Base-by-base conservation (phyloP, 2,888 invertebrate genomes). In the Drymonia ruficornis region DNA sequence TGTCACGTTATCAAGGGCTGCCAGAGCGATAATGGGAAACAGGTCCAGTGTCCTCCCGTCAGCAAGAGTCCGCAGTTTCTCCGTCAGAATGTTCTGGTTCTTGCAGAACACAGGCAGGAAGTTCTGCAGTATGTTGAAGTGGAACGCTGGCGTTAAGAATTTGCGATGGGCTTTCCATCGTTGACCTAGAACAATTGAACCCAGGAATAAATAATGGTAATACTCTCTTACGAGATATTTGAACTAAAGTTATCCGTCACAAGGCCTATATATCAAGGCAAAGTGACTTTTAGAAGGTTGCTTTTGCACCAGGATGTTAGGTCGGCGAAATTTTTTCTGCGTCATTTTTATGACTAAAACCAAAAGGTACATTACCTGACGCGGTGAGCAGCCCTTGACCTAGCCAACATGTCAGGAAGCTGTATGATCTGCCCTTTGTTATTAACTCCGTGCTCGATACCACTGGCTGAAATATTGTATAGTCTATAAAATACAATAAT, bases 131-230 rank as follows among this genome's bases (percentile, higher is more conserved):
- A 96, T 96, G 72, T 95, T 95, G 76, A 96, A 96, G 82, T 97
- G 97, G 81, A 96, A 97, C 0, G 96, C 94, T 0, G 96, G 96
- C 0, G 96, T 96, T 48, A 97, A 83, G 59, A 96, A 93, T 79
- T 95, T 96, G 23, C 97, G 92, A 61, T 95, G 94, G 0, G 83
- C 84, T 65, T 93, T 94, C 97, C 97, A 97, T 81, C 80, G 80
- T 38, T 78, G 68, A 52, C 91, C 92, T 89, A 60, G 49, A 78
- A 70, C 18, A 36, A 9, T 34, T 28, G 8, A 34, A n/a, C 7
- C 2, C 49, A 55, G 31, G 50, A 34, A 9, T 38, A 13, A 42
- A 50, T n/a, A n/a, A n/a, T n/a, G n/a, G n/a, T n/a, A n/a, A n/a
- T n/a, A n/a, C n/a, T n/a, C n/a, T n/a, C n/a, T n/a, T n/a, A n/a